Evolutionary conservation across 2,113 vertebrate genomes (phyloP), one percentile per base, ranked within the genome.

Genomic region (Lagopus muta): DNA sequence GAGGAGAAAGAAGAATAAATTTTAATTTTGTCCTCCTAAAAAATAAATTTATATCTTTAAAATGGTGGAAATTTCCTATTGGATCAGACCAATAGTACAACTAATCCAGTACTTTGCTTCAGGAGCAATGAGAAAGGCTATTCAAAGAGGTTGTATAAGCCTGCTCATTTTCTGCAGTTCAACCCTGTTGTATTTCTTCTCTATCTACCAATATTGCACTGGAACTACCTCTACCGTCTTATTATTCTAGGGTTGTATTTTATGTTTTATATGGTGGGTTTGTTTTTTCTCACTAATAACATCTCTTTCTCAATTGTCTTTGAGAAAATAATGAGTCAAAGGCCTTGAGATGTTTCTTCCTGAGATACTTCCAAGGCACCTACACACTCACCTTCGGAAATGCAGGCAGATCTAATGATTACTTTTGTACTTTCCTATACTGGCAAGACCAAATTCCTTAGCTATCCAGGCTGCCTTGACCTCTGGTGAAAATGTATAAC

Each of bases 361-460:
- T 42, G 16, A 71, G 13, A 36, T 55, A n/a, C 10, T 78, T 71
- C 27, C 22, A 8, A 78, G 48, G 8, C 20, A 73, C 4, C 7
- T 16, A 25, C 3, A 61, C 13, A 14, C 72, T 16, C 5, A 72
- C 20, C 72, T 88, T 54, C 24, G 82, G 45, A 82, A 90, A 15
- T 8, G 2, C 0, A 0, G 65, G 30, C 6, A 13, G 9, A 70
- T 50, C 4, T 77, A n/a, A 70, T 21, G 4, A 81, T 73, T 70
- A 77, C 50, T 86, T 87, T 83, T 62, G 58, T 22, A 75, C 10
- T 14, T 60, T 74, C 16, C 8, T 55, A 20, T 50, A 32, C 6
- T 8, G 30, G 4, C 8, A 19, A 64, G 21, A 86, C 4, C 14
- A 42, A 11, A 54, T 75, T 86, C 16, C 34, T 89, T 67, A 67